Evolutionary conservation across 2,888 invertebrate species (phyloP), one percentile per base, ranked within the genome.

Genomic region (Trileptium ribeirensis): DNA sequence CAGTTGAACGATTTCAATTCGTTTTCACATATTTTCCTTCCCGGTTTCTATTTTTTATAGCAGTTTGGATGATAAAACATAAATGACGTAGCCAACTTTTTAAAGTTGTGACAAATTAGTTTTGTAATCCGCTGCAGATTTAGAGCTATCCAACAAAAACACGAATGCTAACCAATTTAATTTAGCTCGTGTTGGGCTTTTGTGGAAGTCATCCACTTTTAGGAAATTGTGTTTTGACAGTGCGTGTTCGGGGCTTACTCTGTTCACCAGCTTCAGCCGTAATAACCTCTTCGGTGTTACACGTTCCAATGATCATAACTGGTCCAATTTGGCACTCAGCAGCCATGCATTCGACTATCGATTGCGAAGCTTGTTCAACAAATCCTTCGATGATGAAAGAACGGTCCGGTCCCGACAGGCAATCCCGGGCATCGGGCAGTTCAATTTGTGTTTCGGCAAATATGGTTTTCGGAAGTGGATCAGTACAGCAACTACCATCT

Each of bases 211-310:
- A n/a, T n/a, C n/a, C n/a, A 51, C 51, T 51, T 51, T 51, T 51
- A n/a, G 77, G 77, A 38, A 34, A 75, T 36, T 75, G 77, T 39
- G 77, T 75, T 38, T 75, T 75, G 8, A 75, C 77, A 29, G 77
- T 75, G 24, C 77, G 77, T n/a, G 36, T 75, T 38, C 38, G 36
- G 3, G 38, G 77, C 39, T n/a, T 39, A 38, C 36, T 75, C n/a
- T 75, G 77, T 39, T 75, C 38, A 36, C 37, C 3, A 8, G 24
- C n/a, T 15, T 75, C 77, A 36, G 36, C 77, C 15, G 24, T 37
- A 2, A 75, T 8, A n/a, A 36, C 15, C n/a, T 39, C n/a, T 2
- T 75, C 77, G n/a, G 77, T 75, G 38, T 75, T 75, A 15, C 39
- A 36, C 36, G 37, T 39, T 33, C 37, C n/a, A 33, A 8, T 75